Base-by-base conservation (phyloP, 64 coral and sea anemone genomes). In the Montipora efflorescens region DNA sequence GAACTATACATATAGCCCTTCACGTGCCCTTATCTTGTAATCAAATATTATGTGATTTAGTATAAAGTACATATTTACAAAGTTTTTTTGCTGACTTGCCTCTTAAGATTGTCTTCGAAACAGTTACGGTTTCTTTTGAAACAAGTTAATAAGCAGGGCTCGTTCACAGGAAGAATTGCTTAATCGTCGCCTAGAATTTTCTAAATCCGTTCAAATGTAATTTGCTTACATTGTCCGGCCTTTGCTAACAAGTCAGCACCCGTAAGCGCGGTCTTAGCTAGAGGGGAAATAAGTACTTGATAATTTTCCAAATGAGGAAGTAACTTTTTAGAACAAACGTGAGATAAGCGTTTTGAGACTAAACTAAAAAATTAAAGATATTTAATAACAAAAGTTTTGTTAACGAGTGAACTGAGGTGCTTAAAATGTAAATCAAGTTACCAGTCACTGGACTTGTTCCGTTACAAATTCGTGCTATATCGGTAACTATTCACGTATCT, bases 51-150 rank as follows among this genome's bases (percentile, higher is more conserved):
- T 64, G 82, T 85, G 18, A 48, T 85, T 4, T 47, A 82, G 45
- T 71, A 71, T 71, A 85, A 64, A 85, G 82, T 85, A 85, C 82
- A 85, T 85, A 85, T 85, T 85, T 85, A 85, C 82, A 85, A 85
- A 85, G 62, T 85, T 85, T 71, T 36, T 49, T 13, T 18, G 44
- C 82, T 11, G 45, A 67, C 45, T 46, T 84, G 59, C 67, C 82
- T 49, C 36, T 48, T 22, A 14, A 69, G 66, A 71, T 19, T 71
- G 44, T 85, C 47, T 46, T 85, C 62, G 82, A 20, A 71, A 85
- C 61, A 72, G 62, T 85, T 85, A 12, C 66, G 46, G 3, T 71
- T 15, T 48, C 7, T 13, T 1, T 45, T 13, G 36, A 9, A 7
- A 67, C 9, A 46, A 67, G 6, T 21, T 69, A 85, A 50, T 5